These are phyloP conservation scores for Osmerus mordax DNA, from an alignment of 2,113 vertebrate genomes.

Conservation along the genomic window DNA sequence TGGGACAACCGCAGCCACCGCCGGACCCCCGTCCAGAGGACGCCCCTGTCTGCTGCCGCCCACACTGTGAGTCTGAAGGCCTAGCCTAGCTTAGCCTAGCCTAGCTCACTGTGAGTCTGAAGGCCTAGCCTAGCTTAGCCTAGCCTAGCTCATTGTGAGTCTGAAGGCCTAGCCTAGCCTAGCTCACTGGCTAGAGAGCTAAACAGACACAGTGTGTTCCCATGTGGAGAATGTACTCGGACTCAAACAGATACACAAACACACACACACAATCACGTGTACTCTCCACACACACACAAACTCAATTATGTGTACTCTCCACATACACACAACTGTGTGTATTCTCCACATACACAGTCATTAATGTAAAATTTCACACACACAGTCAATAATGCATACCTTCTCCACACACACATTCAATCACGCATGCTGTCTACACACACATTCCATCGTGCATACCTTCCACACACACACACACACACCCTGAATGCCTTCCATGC, in stretches of 20 bases:
- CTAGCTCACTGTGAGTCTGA: no score
- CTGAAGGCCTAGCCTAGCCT: background rate
- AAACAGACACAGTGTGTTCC: no score
- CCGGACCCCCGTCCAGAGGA: slow-evolving; percentile 92
- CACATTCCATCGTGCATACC: slow-evolving; percentile 1
- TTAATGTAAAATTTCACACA: background rate
- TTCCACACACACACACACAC: slow-evolving; percentile 12
- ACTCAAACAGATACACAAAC: no score
- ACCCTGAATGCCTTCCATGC: slow-evolving; percentile 39
- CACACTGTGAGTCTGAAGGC: slow-evolving; percentile 83
- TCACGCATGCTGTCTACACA: slow-evolving; percentile 2
- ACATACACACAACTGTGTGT: background rate
- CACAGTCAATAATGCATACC: background rate
- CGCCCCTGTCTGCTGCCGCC: slow-evolving; percentile 92
- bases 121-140: background rate
- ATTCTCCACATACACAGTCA: background rate
- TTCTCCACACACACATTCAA: slow-evolving; percentile 10
- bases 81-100: slow-evolving; percentile 1
- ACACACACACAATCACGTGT: no score
- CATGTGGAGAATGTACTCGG: no score
- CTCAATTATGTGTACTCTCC: background rate
- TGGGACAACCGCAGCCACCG: slow-evolving; percentile 98
- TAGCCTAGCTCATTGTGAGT: background rate
- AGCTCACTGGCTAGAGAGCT: no score
- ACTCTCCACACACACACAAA: background rate